Evolutionary conservation across 2,113 vertebrate species (phyloP).

Genomic region (Mastomys coucha): DNA sequence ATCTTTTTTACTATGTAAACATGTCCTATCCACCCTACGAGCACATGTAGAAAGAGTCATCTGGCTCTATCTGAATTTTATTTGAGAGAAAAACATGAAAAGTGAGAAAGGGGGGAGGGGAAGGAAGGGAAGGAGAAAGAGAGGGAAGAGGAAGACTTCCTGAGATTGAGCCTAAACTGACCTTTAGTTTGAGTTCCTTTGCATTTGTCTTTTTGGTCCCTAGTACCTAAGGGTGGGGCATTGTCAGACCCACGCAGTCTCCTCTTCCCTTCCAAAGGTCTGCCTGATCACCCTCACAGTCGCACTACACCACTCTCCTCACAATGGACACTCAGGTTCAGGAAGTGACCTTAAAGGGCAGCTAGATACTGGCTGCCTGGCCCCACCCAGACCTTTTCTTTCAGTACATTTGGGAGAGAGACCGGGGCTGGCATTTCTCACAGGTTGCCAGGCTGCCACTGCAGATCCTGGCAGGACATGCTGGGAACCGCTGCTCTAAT

Average conservation of each 20-base stretch:
- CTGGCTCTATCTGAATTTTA: neutral
- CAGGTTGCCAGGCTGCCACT: neutral
- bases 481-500: neutral
- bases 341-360: neutral
- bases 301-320: neutral
- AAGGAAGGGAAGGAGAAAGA: neutral
- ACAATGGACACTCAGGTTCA: neutral
- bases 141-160: neutral
- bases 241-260: neutral
- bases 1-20: neutral
- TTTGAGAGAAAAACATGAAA: neutral
- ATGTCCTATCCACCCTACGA: neutral
- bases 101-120: neutral
- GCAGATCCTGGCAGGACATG: neutral
- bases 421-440: neutral
- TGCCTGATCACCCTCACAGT: too few relatives aligned
- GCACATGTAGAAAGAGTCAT: neutral
- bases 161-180: neutral
- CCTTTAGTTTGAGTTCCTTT: neutral
- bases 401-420: neutral
- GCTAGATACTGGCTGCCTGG: neutral
- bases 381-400: neutral
- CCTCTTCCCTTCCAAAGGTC: neutral
- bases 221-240: neutral
- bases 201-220: neutral